phyloP scores from a whole-genome alignment of 1,140 invertebrate species.

The Hyphantria cunea region DNA sequence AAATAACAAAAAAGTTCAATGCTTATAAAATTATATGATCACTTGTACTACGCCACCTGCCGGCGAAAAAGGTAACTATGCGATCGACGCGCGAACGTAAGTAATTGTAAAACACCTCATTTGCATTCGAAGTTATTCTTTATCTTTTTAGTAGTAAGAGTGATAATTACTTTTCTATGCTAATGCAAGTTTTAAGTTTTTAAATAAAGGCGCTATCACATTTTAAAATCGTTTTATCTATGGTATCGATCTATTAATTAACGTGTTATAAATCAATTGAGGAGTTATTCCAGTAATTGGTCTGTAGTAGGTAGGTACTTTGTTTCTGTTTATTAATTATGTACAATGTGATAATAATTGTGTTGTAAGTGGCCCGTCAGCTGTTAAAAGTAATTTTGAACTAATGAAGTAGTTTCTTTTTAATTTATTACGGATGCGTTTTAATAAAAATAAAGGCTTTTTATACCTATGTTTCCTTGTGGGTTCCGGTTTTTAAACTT shows the following conservation, averaged over 20 bases:
- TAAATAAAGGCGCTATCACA: constrained; percentile 26
- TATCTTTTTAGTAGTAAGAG: background rate
- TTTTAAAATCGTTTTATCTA: constrained; percentile 25
- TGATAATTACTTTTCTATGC: constrained; percentile 2
- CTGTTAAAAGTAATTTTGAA: no score
- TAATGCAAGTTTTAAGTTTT: constrained; percentile 1
- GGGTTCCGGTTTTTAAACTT: no score
- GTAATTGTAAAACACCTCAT: background rate
- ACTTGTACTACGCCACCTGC: constrained; percentile 42
- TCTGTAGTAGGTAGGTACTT: background rate
- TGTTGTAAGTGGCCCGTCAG: no score
- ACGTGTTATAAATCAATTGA: constrained; percentile 34
- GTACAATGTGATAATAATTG: constrained; percentile 1
- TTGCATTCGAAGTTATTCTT: background rate
- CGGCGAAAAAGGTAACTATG: constrained; percentile 33
- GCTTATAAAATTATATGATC: constrained; percentile 49
- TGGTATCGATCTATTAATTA: constrained; percentile 35
- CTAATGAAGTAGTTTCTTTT: no score
- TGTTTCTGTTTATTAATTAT: background rate
- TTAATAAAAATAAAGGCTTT: no score
- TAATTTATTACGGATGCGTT: no score
- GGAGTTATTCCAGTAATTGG: constrained; percentile 13
- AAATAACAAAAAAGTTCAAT: constrained; percentile 34
- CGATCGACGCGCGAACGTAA: constrained; percentile 19
- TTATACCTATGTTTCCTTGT: no score